A percentile compares a stretch with the other conserved stretches of the same genome.
Conservation (phyloP, 2,113 vertebrate species). For the Silurus glanis region DNA sequence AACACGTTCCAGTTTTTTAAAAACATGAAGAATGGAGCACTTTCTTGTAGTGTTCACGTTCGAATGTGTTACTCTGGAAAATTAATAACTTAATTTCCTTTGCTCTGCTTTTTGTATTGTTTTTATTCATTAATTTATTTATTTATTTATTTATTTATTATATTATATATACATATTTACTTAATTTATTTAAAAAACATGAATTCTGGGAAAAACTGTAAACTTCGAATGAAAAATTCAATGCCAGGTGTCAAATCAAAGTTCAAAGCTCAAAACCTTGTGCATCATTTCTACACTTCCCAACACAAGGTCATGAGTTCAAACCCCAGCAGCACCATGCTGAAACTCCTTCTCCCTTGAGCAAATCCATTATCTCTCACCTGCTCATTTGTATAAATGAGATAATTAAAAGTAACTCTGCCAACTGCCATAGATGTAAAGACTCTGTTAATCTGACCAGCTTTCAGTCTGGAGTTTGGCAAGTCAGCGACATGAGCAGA, state of each 20-base stretch:
- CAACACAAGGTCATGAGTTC: background rate
- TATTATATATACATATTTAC: no score
- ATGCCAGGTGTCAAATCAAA: no score
- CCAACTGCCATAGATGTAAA: no score
- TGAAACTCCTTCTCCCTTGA: no score
- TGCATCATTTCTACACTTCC: background rate
- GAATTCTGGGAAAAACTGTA: no score
- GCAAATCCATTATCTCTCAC: no score
- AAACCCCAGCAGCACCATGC: no score
- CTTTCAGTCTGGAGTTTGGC: background rate
- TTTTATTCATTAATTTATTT: background rate
- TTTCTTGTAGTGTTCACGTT: background rate
- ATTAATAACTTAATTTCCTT: background rate
- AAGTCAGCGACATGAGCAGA: background rate
- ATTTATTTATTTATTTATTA: no score
- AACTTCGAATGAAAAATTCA: no score
- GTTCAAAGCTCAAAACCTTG: background rate
- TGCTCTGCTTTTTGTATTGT: background rate
- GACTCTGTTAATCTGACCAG: background rate
- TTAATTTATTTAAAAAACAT: no score
- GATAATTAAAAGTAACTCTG: no score
- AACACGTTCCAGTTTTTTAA: background rate
- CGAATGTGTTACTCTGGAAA: background rate
- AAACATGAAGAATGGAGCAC: background rate
- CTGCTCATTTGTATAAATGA: no score